These are phyloP conservation scores for Cheilosia impressa DNA, from an alignment of 2,888 invertebrate genomes.

Conservation along the genomic window DNA sequence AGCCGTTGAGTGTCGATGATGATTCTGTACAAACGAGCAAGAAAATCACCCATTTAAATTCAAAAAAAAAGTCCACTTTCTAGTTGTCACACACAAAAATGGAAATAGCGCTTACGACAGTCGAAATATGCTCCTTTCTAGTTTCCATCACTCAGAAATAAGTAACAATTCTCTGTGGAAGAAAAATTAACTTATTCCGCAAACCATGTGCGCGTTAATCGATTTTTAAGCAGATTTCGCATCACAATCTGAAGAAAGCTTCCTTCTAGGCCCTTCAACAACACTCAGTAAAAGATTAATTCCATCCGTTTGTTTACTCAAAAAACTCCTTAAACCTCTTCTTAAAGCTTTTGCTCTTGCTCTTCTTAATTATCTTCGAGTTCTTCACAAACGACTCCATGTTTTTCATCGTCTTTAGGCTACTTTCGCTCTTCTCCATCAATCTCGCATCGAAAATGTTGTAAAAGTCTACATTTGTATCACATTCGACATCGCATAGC, in stretches of 20 bases:
- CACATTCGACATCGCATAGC: conserved; percentile 59
- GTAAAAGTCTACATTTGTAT: conserved; percentile 75
- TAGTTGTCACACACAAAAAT: not conserved
- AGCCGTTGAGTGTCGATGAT: too few species aligned
- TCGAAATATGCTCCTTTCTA: not conserved
- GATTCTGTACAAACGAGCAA: too few species aligned
- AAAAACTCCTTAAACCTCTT: conserved; percentile 78
- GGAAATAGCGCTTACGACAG: too few species aligned
- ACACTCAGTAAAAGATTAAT: not conserved
- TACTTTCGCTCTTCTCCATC: conserved; percentile 77
- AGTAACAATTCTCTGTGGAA: not conserved
- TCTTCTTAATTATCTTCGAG: conserved; percentile 77
- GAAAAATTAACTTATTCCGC: not conserved
- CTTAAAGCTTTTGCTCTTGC: conserved; percentile 77
- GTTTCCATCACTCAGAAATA: not conserved
- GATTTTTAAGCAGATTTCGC: not conserved
- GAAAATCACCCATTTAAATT: too few species aligned
- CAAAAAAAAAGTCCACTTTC: too few species aligned
- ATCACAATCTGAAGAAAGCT: not conserved
- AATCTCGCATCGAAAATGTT: conserved; percentile 77
- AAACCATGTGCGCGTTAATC: not conserved
- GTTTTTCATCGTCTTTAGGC: conserved; percentile 75
- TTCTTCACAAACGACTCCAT: conserved; percentile 78
- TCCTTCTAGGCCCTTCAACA: not conserved
- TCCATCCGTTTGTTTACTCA: conserved; percentile 42